Base-by-base conservation (phyloP, 2,797 vertebrate genomes). In the Acrocephalus scirpaceus region DNA sequence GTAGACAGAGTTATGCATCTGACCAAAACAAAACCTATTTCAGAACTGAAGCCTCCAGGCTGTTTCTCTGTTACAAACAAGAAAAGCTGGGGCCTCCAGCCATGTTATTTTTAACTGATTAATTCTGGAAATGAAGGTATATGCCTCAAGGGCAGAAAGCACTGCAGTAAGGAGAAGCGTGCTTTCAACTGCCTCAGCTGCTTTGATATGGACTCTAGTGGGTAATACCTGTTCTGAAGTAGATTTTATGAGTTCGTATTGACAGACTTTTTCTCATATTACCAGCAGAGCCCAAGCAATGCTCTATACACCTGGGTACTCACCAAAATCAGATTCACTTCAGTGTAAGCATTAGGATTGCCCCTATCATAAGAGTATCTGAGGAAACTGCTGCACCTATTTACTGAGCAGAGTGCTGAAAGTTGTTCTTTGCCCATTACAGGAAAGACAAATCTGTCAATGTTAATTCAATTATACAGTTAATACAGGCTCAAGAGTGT, bases 31-130 rank as follows among this genome's bases (percentile, higher is more conserved):
- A 86, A 85, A 44, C 75, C 48, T 88, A 16, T 93, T 88, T 85
- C 76, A 72, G 53, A 95, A 26, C 66, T 86, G 72, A n/a, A 72
- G 70, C 47, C 76, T 92, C 54, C 15, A 83, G 88, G 45, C 77
- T 88, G 56, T 56, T 92, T 81, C 77, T 54, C 54, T 64, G 38
- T 85, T 74, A 62, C 25, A 38, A 82, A 58, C 26, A 83, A 75
- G 65, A 93, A 92, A 93, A 70, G 29, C 62, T 86, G 60, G 40
- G 60, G 83, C 64, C 77, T 86, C 77, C 34, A 79, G 73, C 19
- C 56, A 73, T 3, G 1, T 91, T 91, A 86, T 90, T 95, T 92
- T 94, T 92, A 78, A 70, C 84, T 96, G 72, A 65, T 95, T 86
- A 77, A 69, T 96, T 94, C 65, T 93, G 61, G 32, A 21, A 86